Evolutionary conservation across 2,113 vertebrate genomes (phyloP).

Genomic region (Physeter macrocephalus): DNA sequence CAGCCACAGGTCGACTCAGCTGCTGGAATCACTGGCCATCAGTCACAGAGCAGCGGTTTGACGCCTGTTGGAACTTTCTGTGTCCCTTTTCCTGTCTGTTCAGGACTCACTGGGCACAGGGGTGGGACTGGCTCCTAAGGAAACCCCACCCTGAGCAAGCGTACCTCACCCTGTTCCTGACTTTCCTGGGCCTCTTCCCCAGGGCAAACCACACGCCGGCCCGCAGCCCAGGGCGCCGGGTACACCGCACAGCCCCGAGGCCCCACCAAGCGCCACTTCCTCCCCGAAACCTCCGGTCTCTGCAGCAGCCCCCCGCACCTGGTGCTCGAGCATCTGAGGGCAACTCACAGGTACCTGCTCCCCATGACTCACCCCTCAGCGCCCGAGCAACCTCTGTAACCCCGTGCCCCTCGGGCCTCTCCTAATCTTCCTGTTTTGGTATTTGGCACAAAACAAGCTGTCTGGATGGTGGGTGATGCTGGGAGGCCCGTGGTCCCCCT

Average conservation of each 20-base stretch:
- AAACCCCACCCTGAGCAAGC: not conserved
- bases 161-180: not conserved
- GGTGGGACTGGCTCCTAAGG: not conserved
- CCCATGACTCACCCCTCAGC: not conserved
- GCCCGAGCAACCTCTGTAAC: not conserved
- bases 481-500: not conserved
- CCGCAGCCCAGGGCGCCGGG: fast-evolving
- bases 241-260: not conserved
- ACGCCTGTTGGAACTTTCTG: not conserved
- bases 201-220: not conserved
- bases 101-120: not conserved
- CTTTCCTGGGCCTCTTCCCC: not conserved
- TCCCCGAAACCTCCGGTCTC: not conserved
- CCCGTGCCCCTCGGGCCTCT: not conserved
- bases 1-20: not conserved
- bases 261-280: not conserved
- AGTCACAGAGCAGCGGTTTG: not conserved
- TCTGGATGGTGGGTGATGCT: not conserved
- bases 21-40: not conserved
- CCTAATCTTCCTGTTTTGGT: not conserved
- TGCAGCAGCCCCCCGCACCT: no score
- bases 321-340: not conserved
- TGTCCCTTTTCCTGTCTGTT: not conserved
- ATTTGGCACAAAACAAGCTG: not conserved
- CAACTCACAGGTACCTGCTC: not conserved